Base-by-base conservation (phyloP, 2,113 vertebrate species). In the Spea multiplicata region DNA sequence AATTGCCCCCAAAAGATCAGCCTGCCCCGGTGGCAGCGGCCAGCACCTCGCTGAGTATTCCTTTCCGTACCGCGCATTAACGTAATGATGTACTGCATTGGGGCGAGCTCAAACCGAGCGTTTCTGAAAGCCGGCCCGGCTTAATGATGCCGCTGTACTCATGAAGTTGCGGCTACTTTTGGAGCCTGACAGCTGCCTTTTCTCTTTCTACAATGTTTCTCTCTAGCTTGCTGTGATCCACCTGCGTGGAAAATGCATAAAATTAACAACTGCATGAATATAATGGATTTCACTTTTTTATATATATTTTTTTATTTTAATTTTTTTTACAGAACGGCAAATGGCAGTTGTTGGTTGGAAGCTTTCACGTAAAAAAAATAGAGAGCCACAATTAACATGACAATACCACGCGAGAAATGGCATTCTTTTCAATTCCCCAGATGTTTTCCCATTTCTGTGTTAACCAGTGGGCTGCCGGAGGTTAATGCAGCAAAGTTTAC, bases 301-400 rank as follows among this genome's bases (percentile, higher is more conserved):
- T 50, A 48, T 67, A 46, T n/a, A n/a, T n/a, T n/a, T n/a, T n/a
- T n/a, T n/a, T n/a, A n/a, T 45, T 12, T 44, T 67, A n/a, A n/a
- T n/a, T 64, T 50, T 10, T 12, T 16, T 45, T 59, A 53, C 14
- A 61, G 61, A 80, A 49, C 61, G 71, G 16, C 30, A 45, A 80
- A 49, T 68, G 71, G 16, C 30, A 45, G 65, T 44, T 74, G 52
- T 68, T 72, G 64, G 65, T 74, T 74, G 67, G 64, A 80, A 57
- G 77, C 77, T 73, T 80, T 59, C n/a, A 47, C 44, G 65, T 16
- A 30, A 30, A 30, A 30, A 30, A 30, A 30, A 30, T 30, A 68
- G 57, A 80, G 47, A 80, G 71, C 50, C 55, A n/a, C 71, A 73
- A 66, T 80, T 73, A 80, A 48, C 70, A 73, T 80, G 71, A 80